phyloP scores from a whole-genome alignment of 2,113 vertebrate species.

The Acrocephalus kingi region DNA sequence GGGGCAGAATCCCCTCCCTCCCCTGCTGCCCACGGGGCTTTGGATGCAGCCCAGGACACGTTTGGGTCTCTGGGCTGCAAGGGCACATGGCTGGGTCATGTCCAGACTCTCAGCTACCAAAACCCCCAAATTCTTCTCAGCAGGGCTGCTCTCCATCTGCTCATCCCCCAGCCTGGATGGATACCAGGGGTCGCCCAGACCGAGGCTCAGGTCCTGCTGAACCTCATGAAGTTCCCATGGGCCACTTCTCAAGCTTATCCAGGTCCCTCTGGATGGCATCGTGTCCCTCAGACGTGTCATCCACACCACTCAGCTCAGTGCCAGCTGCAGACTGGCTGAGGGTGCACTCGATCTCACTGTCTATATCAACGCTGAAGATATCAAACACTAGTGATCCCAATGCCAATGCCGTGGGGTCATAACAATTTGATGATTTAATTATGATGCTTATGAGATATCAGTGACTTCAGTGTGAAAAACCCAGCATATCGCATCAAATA shows the following conservation, averaged over 20 bases:
- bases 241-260: not conserved
- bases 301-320: not conserved
- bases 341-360: not conserved
- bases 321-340: not conserved
- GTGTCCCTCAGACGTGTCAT: not conserved
- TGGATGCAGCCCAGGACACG: fast-evolving
- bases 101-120: not conserved
- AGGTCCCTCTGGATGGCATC: not conserved
- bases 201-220: not conserved
- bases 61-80: not conserved
- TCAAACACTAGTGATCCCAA: not conserved
- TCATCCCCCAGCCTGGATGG: not conserved
- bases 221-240: not conserved
- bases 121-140: no score
- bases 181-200: fast-evolving
- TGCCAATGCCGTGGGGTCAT: fast-evolving
- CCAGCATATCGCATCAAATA: not conserved
- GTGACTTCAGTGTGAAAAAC: not conserved
- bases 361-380: not conserved
- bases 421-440: not conserved
- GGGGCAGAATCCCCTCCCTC: not conserved
- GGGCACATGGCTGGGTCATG: no score
- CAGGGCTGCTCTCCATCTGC: fast-evolving
- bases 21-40: fast-evolving
- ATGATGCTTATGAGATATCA: not conserved